Evolutionary conservation across 2,113 vertebrate species (phyloP).

Genomic region (Trinectes maculatus): DNA sequence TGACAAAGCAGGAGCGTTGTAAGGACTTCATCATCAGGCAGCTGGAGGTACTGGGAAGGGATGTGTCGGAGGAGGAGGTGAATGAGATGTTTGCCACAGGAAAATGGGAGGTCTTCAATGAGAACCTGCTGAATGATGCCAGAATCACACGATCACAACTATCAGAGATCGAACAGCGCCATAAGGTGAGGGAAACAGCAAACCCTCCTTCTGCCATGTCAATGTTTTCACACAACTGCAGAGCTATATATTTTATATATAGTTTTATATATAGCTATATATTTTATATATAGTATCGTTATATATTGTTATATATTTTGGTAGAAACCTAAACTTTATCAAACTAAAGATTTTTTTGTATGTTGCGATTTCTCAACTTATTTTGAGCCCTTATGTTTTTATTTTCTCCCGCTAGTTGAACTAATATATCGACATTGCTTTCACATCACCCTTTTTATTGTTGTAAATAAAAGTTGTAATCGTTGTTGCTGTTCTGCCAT

Average conservation of each 20-base stretch:
- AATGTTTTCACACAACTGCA: too few relatives aligned
- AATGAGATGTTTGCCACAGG: conserved; percentile 91
- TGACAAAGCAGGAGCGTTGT: conserved; percentile 91
- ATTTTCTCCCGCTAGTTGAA: too few relatives aligned
- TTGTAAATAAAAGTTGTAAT: not conserved
- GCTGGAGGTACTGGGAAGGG: conserved; percentile 90
- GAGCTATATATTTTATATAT: too few relatives aligned
- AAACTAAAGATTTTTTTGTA: too few relatives aligned
- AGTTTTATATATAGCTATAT: too few relatives aligned
- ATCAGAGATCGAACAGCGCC: conserved; percentile 93
- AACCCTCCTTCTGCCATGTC: not conserved
- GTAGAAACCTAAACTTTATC: too few relatives aligned
- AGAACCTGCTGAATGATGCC: conserved; percentile 90
- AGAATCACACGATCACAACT: conserved; percentile 91
- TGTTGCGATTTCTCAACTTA: too few relatives aligned
- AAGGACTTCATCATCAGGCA: conserved; percentile 92
- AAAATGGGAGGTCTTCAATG: conserved; percentile 96
- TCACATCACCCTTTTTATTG: not conserved
- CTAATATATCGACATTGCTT: too few relatives aligned
- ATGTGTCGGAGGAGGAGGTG: conserved; percentile 89
- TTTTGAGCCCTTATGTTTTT: too few relatives aligned
- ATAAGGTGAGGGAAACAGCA: conserved; percentile 75
- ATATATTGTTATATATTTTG: too few relatives aligned
- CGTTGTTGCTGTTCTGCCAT: not conserved
- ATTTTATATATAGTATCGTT: too few relatives aligned